Evolutionary conservation across 2,888 invertebrate species (phyloP).

Genomic region (Conomelus anceps): DNA sequence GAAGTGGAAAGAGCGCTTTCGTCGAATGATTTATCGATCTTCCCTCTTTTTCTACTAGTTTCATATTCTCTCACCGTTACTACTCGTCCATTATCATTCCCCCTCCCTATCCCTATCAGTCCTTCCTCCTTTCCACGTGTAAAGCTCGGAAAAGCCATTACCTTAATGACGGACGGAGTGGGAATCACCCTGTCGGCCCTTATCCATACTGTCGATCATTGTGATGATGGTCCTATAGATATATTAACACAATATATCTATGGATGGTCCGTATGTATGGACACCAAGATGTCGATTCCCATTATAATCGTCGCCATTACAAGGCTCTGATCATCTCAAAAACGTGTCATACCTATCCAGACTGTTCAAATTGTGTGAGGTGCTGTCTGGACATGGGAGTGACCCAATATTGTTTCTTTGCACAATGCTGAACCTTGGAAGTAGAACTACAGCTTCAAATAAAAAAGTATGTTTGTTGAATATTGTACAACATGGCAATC

Average conservation of each 20-base stretch:
- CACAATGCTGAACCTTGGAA: too few species aligned
- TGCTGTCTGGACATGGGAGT: too few species aligned
- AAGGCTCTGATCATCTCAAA: background rate
- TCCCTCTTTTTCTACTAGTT: background rate
- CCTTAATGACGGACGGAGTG: background rate
- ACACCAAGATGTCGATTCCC: background rate
- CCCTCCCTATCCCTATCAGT: background rate
- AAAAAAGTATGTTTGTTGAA: too few species aligned
- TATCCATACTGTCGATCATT: too few species aligned
- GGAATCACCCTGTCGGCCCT: too few species aligned
- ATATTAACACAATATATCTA: too few species aligned
- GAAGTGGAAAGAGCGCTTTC: background rate
- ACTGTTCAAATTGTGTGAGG: background rate
- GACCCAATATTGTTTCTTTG: too few species aligned
- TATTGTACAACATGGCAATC: too few species aligned
- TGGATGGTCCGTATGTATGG: background rate
- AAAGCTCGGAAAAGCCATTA: background rate
- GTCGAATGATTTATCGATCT: background rate
- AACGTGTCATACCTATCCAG: background rate
- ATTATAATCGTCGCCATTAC: background rate
- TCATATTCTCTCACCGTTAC: background rate
- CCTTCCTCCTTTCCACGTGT: background rate
- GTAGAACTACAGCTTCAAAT: too few species aligned
- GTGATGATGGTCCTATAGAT: too few species aligned
- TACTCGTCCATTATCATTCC: background rate